Base-by-base conservation (phyloP, 2,113 vertebrate genomes). In the Rhynchopsitta pachyrhyncha region DNA sequence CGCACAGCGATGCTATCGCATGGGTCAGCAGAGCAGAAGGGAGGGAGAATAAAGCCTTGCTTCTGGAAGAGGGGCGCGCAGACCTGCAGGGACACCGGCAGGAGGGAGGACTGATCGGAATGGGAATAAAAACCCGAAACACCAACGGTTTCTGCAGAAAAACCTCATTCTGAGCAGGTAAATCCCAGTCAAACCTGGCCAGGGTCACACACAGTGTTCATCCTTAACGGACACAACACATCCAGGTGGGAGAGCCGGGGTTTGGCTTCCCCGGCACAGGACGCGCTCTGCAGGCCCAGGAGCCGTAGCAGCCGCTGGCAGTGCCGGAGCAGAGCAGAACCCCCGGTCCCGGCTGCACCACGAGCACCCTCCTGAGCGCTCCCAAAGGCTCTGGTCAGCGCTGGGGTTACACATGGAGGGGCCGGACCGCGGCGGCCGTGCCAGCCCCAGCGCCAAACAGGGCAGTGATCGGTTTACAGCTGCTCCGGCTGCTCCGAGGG, bases 181-280 rank as follows among this genome's bases (percentile, higher is more conserved):
- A 85, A 57, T 31, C 53, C 55, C 44, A 35, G 52, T 5, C 31
- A 53, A 16, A 75, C 39, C 28, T 6, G 35, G 35, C 49, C 57
- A 7, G 28, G 52, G 17, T 64, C 59, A 81, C 69, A 23, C 4
- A 1, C 25, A 50, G 24, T 5, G 0, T 17, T 13, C 29, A 23
- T 10, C 1, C 55, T 42, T 22, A 17, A 4, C 0, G 14, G 35
- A 55, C 41, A 50, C 19, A 24, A 66, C 8, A 2, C 0, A 2
- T 29, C 60, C 18, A 11, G 13, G 31, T 29, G 35, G 53, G 20
- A 90, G 59, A 59, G 55, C 67, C 8, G 29, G 8, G 31, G 19
- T 53, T 41, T 1, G 3, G 64, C 41, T 50, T 37, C 50, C 64
- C 62, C 39, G 6, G 2, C 25, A 59, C 0, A 1, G 28, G 25